Evolutionary conservation across 1,140 invertebrate species (phyloP).

Genomic region (Drosophila leontia): DNA sequence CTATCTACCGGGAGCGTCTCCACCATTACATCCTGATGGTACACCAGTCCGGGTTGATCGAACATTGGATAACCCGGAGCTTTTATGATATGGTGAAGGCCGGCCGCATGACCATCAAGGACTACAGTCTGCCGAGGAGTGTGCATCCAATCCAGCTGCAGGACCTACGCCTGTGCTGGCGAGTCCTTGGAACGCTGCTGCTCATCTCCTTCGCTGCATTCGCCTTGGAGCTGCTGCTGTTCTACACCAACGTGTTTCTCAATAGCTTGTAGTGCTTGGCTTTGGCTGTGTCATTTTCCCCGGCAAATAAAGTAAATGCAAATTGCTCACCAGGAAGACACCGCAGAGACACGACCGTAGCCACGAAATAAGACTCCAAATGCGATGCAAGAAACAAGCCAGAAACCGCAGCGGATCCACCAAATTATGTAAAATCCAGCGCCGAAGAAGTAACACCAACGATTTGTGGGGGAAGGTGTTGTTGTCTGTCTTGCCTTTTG

Average conservation of each 20-base stretch:
- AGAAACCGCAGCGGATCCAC: conserved; percentile 62
- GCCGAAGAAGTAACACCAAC: conserved; percentile 42
- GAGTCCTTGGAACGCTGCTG: conserved; percentile 10
- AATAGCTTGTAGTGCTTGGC: conserved; percentile 50
- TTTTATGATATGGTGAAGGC: conserved; percentile 63
- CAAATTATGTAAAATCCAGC: conserved; percentile 64
- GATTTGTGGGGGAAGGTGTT: conserved; percentile 44
- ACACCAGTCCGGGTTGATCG: conserved; percentile 36
- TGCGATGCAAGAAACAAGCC: conserved; percentile 47
- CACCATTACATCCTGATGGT: conserved; percentile 15
- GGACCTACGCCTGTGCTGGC: conserved; percentile 35
- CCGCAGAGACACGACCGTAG: conserved; percentile 64
- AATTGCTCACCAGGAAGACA: conserved; percentile 74
- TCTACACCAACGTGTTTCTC: conserved; percentile 64
- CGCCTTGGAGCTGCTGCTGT: conserved; percentile 48
- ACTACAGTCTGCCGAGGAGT: conserved; percentile 30
- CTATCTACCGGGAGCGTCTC: conserved; percentile 36
- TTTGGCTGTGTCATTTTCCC: conserved; percentile 45
- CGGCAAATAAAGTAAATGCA: conserved; percentile 70
- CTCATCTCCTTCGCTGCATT: conserved; percentile 39
- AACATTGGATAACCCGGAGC: conserved; percentile 41
- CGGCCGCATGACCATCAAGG: conserved; percentile 56
- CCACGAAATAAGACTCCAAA: conserved; percentile 54
- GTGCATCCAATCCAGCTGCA: conserved; percentile 5
- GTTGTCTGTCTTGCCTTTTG: conserved; percentile 19